Evolutionary conservation across 2,113 vertebrate species (phyloP).

Genomic region (Tragelaphus buxtoni): DNA sequence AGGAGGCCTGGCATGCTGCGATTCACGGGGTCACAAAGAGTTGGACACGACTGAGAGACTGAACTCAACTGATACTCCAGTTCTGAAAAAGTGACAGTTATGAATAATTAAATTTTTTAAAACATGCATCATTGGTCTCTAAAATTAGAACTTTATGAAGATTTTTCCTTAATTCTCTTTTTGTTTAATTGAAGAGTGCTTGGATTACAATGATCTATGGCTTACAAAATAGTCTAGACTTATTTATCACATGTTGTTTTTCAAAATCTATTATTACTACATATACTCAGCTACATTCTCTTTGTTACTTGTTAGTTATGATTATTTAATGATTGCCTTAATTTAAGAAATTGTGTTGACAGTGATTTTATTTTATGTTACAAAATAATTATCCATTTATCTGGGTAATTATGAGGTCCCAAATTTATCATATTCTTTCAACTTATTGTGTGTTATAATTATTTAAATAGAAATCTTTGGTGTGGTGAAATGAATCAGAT

Average conservation of each 20-base stretch:
- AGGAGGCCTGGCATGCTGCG: fast-evolving
- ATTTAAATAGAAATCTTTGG: not conserved
- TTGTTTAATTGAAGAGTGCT: not conserved
- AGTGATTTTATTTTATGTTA: not conserved
- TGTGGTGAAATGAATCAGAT: not conserved
- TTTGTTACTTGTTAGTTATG: not conserved
- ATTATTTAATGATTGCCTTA: not conserved
- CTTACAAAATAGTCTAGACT: not conserved
- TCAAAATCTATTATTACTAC: not conserved
- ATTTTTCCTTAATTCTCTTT: not conserved
- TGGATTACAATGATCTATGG: not conserved
- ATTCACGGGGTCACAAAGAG: fast-evolving
- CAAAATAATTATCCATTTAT: not conserved
- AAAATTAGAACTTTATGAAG: not conserved
- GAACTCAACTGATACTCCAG: not conserved
- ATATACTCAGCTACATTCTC: not conserved
- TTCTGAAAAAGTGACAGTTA: not conserved
- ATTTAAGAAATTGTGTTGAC: not conserved
- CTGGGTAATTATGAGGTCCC: not conserved
- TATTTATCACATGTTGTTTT: not conserved
- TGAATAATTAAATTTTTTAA: not conserved
- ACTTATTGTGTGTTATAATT: not conserved
- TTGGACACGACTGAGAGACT: fast-evolving
- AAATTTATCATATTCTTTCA: not conserved
- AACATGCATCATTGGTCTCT: not conserved